phyloP scores from a whole-genome alignment of 1,140 invertebrate species.

The Matsumurasca onukii region DNA sequence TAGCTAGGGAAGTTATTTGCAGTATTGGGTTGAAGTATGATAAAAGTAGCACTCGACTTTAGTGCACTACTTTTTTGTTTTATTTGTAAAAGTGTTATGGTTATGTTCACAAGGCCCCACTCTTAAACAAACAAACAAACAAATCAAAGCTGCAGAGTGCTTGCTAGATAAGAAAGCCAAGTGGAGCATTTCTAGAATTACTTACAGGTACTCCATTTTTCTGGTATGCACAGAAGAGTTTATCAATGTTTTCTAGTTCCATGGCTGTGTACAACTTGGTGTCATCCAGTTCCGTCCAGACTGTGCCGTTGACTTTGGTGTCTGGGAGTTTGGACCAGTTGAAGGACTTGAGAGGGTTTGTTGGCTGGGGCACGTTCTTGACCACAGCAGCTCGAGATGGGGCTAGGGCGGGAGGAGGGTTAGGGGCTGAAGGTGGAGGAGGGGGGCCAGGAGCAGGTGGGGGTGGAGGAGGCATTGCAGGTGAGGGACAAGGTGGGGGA shows the following conservation, averaged over 20 bases:
- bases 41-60: no score
- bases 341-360: slow-evolving; percentile 92
- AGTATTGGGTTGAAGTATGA: no score
- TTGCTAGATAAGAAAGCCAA: no score
- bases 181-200: no score
- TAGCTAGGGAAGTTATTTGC: no score
- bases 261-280: slow-evolving; percentile 88
- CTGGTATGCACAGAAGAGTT: slow-evolving; percentile 94
- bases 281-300: slow-evolving; percentile 94
- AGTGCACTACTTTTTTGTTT: no score
- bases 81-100: no score
- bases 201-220: slow-evolving; percentile 78
- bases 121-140: no score
- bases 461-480: slow-evolving; percentile 58
- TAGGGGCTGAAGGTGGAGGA: slow-evolving; percentile 55
- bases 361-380: slow-evolving; percentile 85
- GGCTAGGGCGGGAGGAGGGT: slow-evolving; percentile 56
- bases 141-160: no score
- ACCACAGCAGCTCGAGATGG: slow-evolving; percentile 55
- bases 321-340: slow-evolving; percentile 97
- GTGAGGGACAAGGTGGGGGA: slow-evolving; percentile 50
- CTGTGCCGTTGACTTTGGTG: slow-evolving; percentile 82
- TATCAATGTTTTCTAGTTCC: slow-evolving; percentile 91
- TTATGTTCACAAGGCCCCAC: no score
- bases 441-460: slow-evolving; percentile 53